Percentiles rank a stretch among this genome's conserved stretches.
These are phyloP conservation scores for Halocaridina rubra DNA, from an alignment of 2,888 invertebrate species.

Conservation along the genomic window DNA sequence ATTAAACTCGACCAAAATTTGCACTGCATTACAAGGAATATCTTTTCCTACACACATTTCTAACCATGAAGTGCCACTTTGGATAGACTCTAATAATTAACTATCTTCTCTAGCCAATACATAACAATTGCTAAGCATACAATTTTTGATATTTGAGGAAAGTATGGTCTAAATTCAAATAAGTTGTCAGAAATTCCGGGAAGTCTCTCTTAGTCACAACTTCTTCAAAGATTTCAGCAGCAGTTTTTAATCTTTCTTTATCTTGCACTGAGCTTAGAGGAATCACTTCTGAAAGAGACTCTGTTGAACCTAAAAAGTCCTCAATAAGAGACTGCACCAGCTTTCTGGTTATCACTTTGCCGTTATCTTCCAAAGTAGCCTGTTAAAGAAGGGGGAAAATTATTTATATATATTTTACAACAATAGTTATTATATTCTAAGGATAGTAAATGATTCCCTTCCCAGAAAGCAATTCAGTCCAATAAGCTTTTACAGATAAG, in stretches of 20 bases:
- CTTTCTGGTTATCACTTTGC: conserved; percentile 70
- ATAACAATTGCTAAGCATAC: neutral
- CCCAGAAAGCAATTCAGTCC: too few relatives aligned
- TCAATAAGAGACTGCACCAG: conserved; percentile 71
- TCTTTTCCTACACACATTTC: too few relatives aligned
- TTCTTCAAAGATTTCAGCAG: conserved; percentile 74
- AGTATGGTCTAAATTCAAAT: conserved; percentile 68
- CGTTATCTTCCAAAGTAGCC: conserved; percentile 73
- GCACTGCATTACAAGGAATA: too few relatives aligned
- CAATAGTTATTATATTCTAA: too few relatives aligned
- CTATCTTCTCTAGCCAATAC: neutral
- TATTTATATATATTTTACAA: too few relatives aligned
- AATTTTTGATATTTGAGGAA: conserved; percentile 35
- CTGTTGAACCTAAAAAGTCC: conserved; percentile 68
- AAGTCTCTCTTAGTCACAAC: conserved; percentile 74
- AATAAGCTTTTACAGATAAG: too few relatives aligned
- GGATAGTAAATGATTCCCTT: too few relatives aligned
- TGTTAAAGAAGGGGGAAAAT: conserved; percentile 66
- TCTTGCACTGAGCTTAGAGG: conserved; percentile 58
- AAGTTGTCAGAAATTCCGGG: conserved; percentile 77
- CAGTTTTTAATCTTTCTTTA: conserved; percentile 65
- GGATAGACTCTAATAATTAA: too few relatives aligned
- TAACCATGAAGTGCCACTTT: too few relatives aligned
- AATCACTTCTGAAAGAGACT: conserved; percentile 66
- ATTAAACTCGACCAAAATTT: too few relatives aligned